phyloP scores from a whole-genome alignment of 2,888 invertebrate species.

The Ommatoiulus sabulosus region DNA sequence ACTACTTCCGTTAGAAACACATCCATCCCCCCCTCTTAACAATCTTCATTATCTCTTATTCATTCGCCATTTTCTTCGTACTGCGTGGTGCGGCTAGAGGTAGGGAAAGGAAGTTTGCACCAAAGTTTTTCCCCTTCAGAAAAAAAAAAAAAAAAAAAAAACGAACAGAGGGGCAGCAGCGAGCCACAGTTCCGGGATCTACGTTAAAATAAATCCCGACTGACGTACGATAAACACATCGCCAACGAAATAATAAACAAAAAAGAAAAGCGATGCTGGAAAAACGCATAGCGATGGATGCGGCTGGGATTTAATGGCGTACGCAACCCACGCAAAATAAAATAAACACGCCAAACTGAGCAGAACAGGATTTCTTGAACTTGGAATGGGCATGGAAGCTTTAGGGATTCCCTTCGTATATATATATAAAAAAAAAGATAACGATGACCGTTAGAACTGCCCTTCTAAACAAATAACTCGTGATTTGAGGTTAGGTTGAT shows the following conservation, averaged over 20 bases:
- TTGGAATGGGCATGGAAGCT: neutral
- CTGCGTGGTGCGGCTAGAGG: neutral
- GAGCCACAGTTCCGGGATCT: slow-evolving; percentile 24
- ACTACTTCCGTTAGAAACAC: neutral
- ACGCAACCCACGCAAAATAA: slow-evolving; percentile 20
- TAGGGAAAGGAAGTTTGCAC: neutral
- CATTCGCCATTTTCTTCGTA: neutral
- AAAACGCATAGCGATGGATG: neutral
- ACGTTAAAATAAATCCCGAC: slow-evolving; percentile 40
- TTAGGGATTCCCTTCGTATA: neutral
- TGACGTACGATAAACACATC: slow-evolving; percentile 43
- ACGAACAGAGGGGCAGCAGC: neutral
- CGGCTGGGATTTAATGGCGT: slow-evolving; percentile 21
- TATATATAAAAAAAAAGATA: too few relatives aligned
- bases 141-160: neutral
- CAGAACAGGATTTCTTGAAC: slow-evolving; percentile 33
- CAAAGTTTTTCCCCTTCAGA: slow-evolving; percentile 13
- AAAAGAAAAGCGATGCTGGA: neutral
- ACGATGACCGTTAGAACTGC: too few relatives aligned
- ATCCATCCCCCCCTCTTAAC: neutral
- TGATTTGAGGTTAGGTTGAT: too few relatives aligned
- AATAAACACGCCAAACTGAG: neutral
- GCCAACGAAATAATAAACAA: slow-evolving; percentile 30
- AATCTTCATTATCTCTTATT: slow-evolving; percentile 31
- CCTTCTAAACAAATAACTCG: too few relatives aligned